Evolutionary conservation across 2,113 vertebrate genomes (phyloP).

Genomic region (Dolichotis patagonum): DNA sequence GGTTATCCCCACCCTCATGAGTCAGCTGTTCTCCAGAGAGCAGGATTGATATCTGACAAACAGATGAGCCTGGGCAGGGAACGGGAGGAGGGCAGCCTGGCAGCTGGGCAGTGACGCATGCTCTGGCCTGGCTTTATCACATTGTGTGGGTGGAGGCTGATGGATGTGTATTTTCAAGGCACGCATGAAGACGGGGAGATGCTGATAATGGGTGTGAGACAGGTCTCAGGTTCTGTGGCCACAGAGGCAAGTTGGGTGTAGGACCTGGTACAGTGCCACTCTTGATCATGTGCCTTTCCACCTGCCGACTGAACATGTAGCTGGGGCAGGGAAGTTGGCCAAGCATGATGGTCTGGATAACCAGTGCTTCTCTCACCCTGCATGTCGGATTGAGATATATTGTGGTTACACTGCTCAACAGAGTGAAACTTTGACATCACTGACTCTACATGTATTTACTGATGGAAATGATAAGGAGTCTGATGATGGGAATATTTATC

Average conservation of each 20-base stretch:
- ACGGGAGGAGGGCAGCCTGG: background rate
- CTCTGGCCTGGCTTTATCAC: background rate
- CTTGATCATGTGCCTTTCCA: background rate
- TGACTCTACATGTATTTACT: background rate
- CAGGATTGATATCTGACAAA: conserved; percentile 20
- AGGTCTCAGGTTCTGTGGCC: background rate
- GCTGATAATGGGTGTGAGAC: background rate
- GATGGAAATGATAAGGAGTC: background rate
- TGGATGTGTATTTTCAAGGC: background rate
- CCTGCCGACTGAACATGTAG: background rate
- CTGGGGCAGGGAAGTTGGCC: background rate
- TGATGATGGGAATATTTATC: background rate
- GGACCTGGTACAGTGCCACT: background rate
- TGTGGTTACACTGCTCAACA: background rate
- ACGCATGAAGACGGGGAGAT: background rate
- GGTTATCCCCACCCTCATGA: background rate
- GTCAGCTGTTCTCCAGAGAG: conserved; percentile 66
- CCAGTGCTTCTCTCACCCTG: background rate
- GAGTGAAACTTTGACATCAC: background rate
- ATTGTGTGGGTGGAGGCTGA: background rate
- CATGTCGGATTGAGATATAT: background rate
- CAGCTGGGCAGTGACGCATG: conserved; percentile 9
- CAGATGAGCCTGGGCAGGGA: conserved; percentile 28
- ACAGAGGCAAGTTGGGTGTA: background rate
- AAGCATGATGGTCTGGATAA: background rate